Base-by-base conservation (phyloP, 2,888 invertebrate genomes). In the Boloria euphrosyne region DNA sequence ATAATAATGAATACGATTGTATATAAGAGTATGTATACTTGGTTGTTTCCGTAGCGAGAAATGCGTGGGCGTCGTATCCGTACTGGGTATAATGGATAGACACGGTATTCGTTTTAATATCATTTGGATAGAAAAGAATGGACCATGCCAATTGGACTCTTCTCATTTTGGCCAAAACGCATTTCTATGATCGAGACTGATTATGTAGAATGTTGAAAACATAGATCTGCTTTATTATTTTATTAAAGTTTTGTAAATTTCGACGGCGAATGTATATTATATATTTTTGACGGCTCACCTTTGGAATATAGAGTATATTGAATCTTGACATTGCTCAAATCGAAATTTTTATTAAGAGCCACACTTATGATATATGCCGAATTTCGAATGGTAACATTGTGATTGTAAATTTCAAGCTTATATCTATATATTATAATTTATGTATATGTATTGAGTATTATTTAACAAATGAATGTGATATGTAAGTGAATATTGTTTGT, bases 181-280 rank as follows among this genome's bases (percentile, higher is more conserved):
- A 87, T 90, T 89, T 88, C 83, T 81, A 87, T 85, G 83, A 86
- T 87, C 87, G 90, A 92, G 91, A 92, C 92, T 91, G 91, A 91
- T 91, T 86, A 84, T 80, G 80, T 90, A 90, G 85, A 85, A 84
- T 82, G 87, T 87, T 86, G 86, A 89, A 83, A 85, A 83, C 82
- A 85, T 88, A 89, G 89, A 90, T 85, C 89, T 87, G 89, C 87
- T 89, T 88, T 85, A 87, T 89, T 88, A 86, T 89, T 90, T 89
- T 89, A n/a, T 81, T 83, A 85, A 84, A 75, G 76, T 82, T 82
- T 87, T 87, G 81, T 84, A 83, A 83, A 84, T 82, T 81, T 82
- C 79, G 79, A 86, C 82, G 83, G 85, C 84, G 82, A 83, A 68
- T 76, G 5, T 38, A 64, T 66, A 57, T 27, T 60, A 83, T 85